Evolutionary conservation across 2,113 vertebrate genomes (phyloP), one percentile per base, ranked within the genome.

Genomic region (Lichenostomus cassidix): DNA sequence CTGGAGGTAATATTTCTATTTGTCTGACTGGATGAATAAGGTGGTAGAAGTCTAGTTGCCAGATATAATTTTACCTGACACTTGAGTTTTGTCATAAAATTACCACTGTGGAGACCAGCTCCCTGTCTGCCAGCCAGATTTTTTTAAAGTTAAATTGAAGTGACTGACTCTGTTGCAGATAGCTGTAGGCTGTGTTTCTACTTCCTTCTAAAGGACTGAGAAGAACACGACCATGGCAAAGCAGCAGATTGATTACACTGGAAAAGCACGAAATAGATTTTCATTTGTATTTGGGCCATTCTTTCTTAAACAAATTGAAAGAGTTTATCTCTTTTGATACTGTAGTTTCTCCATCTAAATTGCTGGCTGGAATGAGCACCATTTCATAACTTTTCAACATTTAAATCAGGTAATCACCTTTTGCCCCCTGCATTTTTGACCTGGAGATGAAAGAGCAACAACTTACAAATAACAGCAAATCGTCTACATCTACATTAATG

Each of bases 111-210:
- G 83, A 93, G 75, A 94, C 88, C 80, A 88, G 88, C 53, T 96
- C 91, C 77, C 74, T 56, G 41, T 80, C 94, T 92, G 93, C 92
- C 95, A 95, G 92, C 3, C 56, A 95, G 95, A 95, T 94, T 84
- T 93, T 96, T 96, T 94, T 89, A 37, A 95, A 87, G 71, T 87
- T 95, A 95, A 97, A 64, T 78, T 94, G 96, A 97, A 97, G 94
- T 96, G 97, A 96, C 80, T 91, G 67, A 73, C 77, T 87, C 27
- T 59, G n/a, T 52, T 92, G 83, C 70, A 79, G 71, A 89, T 90
- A 68, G 92, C 95, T 95, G 70, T 71, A 93, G 95, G 90, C 86
- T 95, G 86, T 18, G 5, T 94, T 96, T 90, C 87, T 92, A 46
- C 92, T 91, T 90, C 78, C 69, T 90, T 31, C 64, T 60, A 53